phyloP scores from a whole-genome alignment of 1,140 invertebrate species.

The Drosophila pallidifrons region DNA sequence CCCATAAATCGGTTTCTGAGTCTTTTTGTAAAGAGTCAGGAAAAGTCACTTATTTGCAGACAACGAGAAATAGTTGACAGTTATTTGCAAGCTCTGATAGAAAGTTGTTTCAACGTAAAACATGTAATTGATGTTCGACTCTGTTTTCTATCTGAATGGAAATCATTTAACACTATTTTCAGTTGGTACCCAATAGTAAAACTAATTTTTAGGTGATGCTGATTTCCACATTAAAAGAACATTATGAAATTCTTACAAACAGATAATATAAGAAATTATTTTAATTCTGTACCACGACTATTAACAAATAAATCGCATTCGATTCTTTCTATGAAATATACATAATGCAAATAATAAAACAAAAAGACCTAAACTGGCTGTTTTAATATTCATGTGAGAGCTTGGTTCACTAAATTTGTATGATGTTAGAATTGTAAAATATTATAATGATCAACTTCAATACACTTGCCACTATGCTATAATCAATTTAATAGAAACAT shows the following conservation, averaged over 20 bases:
- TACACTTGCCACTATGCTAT: neutral
- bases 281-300: neutral
- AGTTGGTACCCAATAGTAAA: too few species aligned
- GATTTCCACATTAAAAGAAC: too few species aligned
- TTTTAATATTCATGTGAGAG: neutral
- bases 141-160: too few species aligned
- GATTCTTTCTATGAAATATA: neutral
- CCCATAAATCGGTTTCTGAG: neutral
- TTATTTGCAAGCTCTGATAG: too few species aligned
- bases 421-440: too few species aligned
- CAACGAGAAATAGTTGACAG: neutral
- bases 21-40: neutral
- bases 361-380: neutral
- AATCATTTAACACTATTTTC: too few species aligned
- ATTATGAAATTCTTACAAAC: conserved; percentile 1
- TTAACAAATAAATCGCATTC: neutral
- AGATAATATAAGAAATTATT: neutral
- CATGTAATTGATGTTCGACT: too few species aligned
- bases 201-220: too few species aligned
- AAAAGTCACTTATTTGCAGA: conserved; percentile 2
- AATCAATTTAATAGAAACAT: neutral
- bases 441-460: too few species aligned
- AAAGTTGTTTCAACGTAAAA: too few species aligned
- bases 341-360: neutral
- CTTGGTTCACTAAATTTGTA: too few species aligned